Percentiles rank a stretch among this genome's conserved stretches.
phyloP scores from a whole-genome alignment of 2,888 invertebrate genomes.

The Melitaea athalia region DNA sequence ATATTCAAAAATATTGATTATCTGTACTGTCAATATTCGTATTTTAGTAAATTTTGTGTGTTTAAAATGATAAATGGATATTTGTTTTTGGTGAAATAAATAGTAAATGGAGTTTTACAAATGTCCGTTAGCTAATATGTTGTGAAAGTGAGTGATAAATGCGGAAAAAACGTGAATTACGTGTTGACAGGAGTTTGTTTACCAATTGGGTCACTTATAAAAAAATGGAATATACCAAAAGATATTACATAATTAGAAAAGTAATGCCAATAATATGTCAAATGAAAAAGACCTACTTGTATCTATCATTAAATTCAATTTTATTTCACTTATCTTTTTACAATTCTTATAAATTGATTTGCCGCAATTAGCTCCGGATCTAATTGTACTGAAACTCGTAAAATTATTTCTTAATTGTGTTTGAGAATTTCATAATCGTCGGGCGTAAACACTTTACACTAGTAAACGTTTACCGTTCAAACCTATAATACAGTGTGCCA shows the following conservation, averaged over 20 bases:
- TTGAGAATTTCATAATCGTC: constrained; percentile 20
- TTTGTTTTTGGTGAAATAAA: too few species aligned
- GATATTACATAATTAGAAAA: not conserved
- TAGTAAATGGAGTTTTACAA: too few species aligned
- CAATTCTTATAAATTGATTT: constrained; percentile 28
- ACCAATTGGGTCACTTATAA: too few species aligned
- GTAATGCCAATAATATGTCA: not conserved
- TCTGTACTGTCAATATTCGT: too few species aligned
- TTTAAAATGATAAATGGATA: not conserved
- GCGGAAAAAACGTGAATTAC: too few species aligned
- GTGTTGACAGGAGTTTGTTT: too few species aligned
- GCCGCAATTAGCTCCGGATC: constrained; percentile 22
- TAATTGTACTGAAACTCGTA: constrained; percentile 28
- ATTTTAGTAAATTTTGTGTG: too few species aligned
- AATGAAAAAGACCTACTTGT: not conserved
- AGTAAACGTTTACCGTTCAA: not conserved
- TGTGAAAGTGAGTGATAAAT: too few species aligned
- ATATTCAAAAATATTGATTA: too few species aligned
- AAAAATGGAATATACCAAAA: too few species aligned
- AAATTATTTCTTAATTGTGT: constrained; percentile 26
- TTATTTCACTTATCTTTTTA: constrained; percentile 8
- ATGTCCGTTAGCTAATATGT: too few species aligned
- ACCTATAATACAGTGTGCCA: not conserved
- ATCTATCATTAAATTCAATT: not conserved
- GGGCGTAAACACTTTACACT: not conserved